phyloP scores from a whole-genome alignment of 2,113 vertebrate species.

The Microcebus griseorufus region DNA sequence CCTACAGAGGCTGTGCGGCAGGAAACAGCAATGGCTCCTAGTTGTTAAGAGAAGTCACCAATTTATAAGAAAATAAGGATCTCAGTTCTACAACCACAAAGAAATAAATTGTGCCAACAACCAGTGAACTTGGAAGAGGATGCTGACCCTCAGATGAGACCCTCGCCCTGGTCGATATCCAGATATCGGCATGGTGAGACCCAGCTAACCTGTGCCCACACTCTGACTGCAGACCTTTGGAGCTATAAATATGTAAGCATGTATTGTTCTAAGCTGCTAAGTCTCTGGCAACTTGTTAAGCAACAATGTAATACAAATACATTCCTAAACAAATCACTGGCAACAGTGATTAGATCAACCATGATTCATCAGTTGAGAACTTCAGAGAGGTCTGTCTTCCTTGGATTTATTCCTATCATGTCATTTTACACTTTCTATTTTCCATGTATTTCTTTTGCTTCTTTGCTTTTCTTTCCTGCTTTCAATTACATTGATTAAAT shows the following conservation, averaged over 20 bases:
- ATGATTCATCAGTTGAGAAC: no score
- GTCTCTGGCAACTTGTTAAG: not conserved
- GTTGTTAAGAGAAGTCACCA: not conserved
- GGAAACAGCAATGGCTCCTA: not conserved
- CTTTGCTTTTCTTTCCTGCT: not conserved
- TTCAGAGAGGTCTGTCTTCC: not conserved
- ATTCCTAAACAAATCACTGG: not conserved
- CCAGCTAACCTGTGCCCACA: accelerated
- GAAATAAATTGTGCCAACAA: not conserved
- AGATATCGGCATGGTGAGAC: no score
- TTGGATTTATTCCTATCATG: not conserved
- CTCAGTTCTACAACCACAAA: not conserved
- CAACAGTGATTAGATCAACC: no score
- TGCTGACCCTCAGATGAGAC: not conserved
- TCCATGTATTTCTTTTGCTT: not conserved
- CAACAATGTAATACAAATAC: no score
- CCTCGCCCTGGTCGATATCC: not conserved
- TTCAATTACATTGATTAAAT: not conserved
- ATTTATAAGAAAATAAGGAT: not conserved
- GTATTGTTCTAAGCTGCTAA: not conserved
- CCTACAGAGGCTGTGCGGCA: not conserved
- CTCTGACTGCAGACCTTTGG: not conserved
- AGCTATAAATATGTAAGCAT: not conserved
- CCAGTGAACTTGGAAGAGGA: not conserved
- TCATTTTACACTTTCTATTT: not conserved